Evolutionary conservation across 1,140 invertebrate species (phyloP).

Genomic region (Ooceraea biroi): DNA sequence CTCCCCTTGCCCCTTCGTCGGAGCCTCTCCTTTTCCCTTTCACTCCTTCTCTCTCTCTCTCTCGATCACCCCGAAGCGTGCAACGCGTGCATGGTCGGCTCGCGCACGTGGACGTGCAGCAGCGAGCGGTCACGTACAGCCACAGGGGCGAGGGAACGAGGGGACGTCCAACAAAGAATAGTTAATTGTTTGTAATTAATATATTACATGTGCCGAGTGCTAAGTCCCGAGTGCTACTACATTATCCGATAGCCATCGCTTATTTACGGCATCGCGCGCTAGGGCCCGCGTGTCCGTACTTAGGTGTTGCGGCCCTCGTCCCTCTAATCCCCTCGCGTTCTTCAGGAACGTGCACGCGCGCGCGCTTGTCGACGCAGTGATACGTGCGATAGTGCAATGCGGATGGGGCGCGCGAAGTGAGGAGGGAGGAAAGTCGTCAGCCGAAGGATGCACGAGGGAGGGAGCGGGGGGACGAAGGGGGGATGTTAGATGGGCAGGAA

Average conservation of each 20-base stretch:
- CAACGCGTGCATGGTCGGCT: slow-evolving; percentile 4
- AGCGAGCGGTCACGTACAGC: slow-evolving; percentile 68
- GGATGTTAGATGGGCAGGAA: slow-evolving; percentile 27
- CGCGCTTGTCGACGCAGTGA: neutral
- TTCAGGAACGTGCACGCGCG: neutral
- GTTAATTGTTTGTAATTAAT: slow-evolving; percentile 83
- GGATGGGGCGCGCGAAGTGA: neutral
- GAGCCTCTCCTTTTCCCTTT: slow-evolving; percentile 1
- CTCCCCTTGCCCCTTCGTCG: slow-evolving; percentile 30
- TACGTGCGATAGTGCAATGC: slow-evolving; percentile 1
- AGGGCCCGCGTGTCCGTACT: slow-evolving; percentile 23
- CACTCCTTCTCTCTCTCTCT: slow-evolving; percentile 11
- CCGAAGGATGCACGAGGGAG: neutral
- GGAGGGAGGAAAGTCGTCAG: slow-evolving; percentile 15
- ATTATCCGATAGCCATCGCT: slow-evolving; percentile 77
- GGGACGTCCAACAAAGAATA: slow-evolving; percentile 66
- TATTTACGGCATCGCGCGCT: slow-evolving; percentile 67
- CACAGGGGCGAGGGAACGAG: too few species aligned
- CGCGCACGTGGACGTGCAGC: slow-evolving; percentile 51
- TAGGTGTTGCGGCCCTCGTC: neutral
- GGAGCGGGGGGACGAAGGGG: neutral
- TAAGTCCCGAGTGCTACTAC: slow-evolving; percentile 69
- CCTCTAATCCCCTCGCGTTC: too few species aligned
- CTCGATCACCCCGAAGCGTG: neutral
- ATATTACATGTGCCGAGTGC: slow-evolving; percentile 79